Base-by-base conservation (phyloP, 2,888 invertebrate genomes). In the Drosophila dives region DNA sequence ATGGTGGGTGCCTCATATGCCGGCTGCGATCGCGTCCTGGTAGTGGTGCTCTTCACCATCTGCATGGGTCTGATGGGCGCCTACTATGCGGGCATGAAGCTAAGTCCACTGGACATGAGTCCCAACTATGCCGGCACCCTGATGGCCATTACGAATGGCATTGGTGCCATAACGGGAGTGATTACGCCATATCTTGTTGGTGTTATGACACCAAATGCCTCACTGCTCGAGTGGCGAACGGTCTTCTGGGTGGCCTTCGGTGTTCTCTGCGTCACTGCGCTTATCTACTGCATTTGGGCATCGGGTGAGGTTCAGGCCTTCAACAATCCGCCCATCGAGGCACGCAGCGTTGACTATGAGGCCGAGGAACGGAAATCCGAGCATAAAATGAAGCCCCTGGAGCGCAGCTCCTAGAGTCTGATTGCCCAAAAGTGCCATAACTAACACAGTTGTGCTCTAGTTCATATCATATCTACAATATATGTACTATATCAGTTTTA, bases 181-280 rank as follows among this genome's bases (percentile, higher is more conserved):
- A 93, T 96, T 32, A 95, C 95, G 0, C 96, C 96, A 0, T 95
- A 94, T 82, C 93, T 96, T 51, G 95, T 96, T 40, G 95, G 96
- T 17, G 92, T 95, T 42, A 91, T 96, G 77, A 95, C 96, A 59
- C 94, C 95, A 80, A 94, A 95, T 93, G 94, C 95, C 54, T 94
- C 94, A 0, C 85, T 96, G 10, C 91, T 92, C 26, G 95, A 97
- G 93, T 97, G 97, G 97, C 94, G 96, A 29, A 86, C 94, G 0
- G 97, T 97, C 0, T 97, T 97, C 91, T 97, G 97, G 96, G 95
- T 97, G 40, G 95, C 97, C 49, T 94, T 96, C 10, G 95, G 90
- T 0, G 94, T 97, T 4, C 94, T 97, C 71, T 92, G 95, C 0
- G 70, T 94, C 1, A 96, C 97, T 2, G 96, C 96, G 86, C 45